Percentiles rank a stretch among this genome's conserved stretches.
Evolutionary conservation across 2,888 invertebrate genomes (phyloP).

Genomic region (Phortica okadai): DNA sequence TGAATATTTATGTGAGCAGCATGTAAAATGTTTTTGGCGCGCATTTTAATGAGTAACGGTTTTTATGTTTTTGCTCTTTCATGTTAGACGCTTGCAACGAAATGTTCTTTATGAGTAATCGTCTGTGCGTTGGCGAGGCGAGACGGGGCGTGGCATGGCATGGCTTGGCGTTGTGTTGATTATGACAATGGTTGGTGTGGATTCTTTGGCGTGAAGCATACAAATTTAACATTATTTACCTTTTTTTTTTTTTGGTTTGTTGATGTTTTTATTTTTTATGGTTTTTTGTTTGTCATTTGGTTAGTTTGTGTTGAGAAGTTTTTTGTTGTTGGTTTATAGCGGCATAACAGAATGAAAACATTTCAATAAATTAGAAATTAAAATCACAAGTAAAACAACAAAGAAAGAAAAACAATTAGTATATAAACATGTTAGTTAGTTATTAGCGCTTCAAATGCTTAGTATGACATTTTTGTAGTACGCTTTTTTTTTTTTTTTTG

Average conservation of each 20-base stretch:
- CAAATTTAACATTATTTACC: slow-evolving; percentile 55
- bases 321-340: slow-evolving; percentile 8
- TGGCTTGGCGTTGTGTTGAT: slow-evolving; percentile 34
- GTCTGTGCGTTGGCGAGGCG: not conserved
- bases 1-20: not conserved
- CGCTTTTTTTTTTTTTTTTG: not conserved
- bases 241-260: slow-evolving; percentile 51
- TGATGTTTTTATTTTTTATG: slow-evolving; percentile 28
- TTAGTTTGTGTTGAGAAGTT: slow-evolving; percentile 1
- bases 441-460: slow-evolving; percentile 3
- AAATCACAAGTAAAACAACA: not conserved
- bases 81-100: not conserved
- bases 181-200: not conserved
- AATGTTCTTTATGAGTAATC: not conserved
- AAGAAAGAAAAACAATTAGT: not conserved
- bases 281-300: slow-evolving; percentile 32
- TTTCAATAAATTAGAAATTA: not conserved
- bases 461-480: not conserved
- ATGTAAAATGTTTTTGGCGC: not conserved
- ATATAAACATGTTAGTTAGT: slow-evolving; percentile 9
- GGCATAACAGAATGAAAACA: not conserved
- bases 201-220: not conserved
- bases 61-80: not conserved
- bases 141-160: not conserved
- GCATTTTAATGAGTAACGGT: not conserved